Base-by-base conservation (phyloP, 1,140 invertebrate species). In the Drosophila varians region DNA sequence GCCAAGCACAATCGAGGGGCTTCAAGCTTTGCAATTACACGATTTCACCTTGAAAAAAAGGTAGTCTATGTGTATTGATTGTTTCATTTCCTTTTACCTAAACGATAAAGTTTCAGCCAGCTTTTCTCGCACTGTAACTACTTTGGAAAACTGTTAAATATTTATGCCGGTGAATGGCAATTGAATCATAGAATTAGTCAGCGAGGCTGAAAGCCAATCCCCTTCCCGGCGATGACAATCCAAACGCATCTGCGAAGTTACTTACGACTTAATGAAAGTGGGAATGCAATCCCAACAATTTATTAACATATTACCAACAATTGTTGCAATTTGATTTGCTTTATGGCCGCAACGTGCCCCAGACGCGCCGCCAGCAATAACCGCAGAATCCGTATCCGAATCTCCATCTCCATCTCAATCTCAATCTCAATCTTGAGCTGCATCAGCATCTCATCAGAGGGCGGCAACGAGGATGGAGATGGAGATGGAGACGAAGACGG, bases 261-360 rank as follows among this genome's bases (percentile, higher is more conserved):
- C 51, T 31, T 61, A 61, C 51, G 60, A 40, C 66, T 69, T 61
- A 84, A 84, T 86, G 79, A 84, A 86, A 84, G 79, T 73, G 76
- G 86, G 68, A 66, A 57, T 69, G 68, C 36, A 72, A n/a, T n/a
- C n/a, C n/a, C n/a, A n/a, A 72, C 72, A 77, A 86, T 86, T 87
- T 86, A 86, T 86, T 82, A 86, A 86, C 82, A 87, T 86, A 86
- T 86, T 86, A 87, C 82, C 77, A 82, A 82, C 82, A 87, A 87
- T 87, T 87, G 82, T 88, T 87, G 82, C 82, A 87, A 87, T 87
- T 87, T 88, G 73, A 87, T 87, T 87, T 87, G 80, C 73, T 87
- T 87, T 87, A 87, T 87, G 69, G 74, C 69, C 51, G 55, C 65
- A 74, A 87, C 82, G 82, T 87, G 82, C 60, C 31, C 14, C 69